Percentiles rank a stretch among this genome's conserved stretches.
Evolutionary conservation across 2,113 vertebrate genomes (phyloP).

Genomic region (Lophochroa leadbeateri): DNA sequence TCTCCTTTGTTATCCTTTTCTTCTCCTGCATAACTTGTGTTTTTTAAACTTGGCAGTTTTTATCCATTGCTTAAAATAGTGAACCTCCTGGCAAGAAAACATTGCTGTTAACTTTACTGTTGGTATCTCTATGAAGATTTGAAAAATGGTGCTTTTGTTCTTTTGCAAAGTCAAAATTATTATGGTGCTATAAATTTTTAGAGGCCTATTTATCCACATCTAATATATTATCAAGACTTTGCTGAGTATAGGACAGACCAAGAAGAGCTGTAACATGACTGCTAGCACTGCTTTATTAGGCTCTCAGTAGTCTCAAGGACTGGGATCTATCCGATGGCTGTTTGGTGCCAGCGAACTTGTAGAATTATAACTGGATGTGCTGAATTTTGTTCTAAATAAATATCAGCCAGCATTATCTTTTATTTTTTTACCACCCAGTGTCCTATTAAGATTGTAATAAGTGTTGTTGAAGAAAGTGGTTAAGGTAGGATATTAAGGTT

Average conservation of each 20-base stretch:
- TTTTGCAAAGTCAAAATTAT: neutral
- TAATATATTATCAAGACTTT: neutral
- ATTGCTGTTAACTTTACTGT: neutral
- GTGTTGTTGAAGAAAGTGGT: neutral
- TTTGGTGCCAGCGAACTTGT: neutral
- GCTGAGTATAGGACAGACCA: neutral
- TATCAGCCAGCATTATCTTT: neutral
- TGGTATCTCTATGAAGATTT: neutral
- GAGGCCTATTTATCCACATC: neutral
- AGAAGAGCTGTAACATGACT: neutral
- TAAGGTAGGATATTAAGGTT: neutral
- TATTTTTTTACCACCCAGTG: neutral
- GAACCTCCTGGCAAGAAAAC: neutral
- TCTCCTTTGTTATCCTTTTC: neutral
- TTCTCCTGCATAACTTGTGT: neutral
- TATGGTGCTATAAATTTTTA: neutral
- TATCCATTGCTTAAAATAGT: neutral
- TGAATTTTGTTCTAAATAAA: neutral
- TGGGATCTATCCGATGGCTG: neutral
- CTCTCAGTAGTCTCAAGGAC: rapidly evolving
- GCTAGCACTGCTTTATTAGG: neutral
- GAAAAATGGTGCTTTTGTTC: neutral
- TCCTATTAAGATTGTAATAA: neutral
- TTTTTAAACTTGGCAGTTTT: neutral
- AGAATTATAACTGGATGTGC: neutral